Conservation (phyloP, 2,888 invertebrate species). For the Drosophila cracens region DNA sequence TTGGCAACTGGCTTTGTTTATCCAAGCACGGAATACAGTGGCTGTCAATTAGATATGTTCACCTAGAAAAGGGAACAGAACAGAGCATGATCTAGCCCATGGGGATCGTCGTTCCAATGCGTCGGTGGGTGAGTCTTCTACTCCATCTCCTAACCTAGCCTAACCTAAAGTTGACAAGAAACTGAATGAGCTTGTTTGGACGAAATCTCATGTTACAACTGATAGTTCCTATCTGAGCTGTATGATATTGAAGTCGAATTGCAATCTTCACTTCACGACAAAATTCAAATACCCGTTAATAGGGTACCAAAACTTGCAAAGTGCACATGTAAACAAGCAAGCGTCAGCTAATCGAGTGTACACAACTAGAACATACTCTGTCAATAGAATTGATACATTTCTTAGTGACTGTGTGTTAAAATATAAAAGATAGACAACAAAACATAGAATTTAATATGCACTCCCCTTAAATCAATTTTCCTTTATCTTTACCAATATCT, state of each 20-base stretch:
- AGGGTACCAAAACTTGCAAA: conserved; percentile 5
- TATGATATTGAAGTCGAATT: background rate
- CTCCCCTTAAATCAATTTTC: background rate
- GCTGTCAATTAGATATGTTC: background rate
- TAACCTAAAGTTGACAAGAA: background rate
- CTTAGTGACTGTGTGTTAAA: background rate
- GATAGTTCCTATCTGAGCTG: background rate
- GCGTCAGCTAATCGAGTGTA: background rate
- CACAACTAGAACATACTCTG: background rate
- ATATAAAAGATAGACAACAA: background rate
- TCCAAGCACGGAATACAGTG: background rate
- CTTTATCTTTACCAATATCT: background rate
- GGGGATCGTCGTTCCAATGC: background rate
- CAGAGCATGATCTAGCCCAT: background rate
- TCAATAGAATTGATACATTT: background rate
- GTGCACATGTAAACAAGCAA: conserved; percentile 22
- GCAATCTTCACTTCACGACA: background rate
- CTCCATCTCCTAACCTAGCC: background rate
- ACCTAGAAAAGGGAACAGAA: background rate
- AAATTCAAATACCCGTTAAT: background rate
- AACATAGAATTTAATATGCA: background rate
- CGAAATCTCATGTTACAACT: background rate
- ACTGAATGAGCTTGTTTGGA: no score
- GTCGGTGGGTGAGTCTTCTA: background rate
- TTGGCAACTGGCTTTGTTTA: background rate